phyloP scores from a whole-genome alignment of 2,797 vertebrate genomes.

The Muraenolepis orangiensis region DNA sequence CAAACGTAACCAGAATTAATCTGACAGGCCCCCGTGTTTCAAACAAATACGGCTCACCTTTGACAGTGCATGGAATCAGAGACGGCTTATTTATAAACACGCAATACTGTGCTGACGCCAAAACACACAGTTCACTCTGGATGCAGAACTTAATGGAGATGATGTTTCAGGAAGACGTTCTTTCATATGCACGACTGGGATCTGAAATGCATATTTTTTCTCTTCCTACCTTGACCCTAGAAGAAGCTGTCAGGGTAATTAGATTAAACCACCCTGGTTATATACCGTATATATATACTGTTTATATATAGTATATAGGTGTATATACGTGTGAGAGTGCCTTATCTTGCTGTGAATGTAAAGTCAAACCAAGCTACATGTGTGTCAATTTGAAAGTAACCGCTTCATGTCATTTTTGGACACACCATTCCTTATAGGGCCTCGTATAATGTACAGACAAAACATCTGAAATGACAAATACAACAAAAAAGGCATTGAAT shows the following conservation, averaged over 20 bases:
- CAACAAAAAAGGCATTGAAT: not conserved
- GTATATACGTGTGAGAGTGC: too few relatives aligned
- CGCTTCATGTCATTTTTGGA: too few relatives aligned
- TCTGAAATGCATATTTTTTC: not conserved
- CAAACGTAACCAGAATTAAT: not conserved
- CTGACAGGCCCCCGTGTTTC: not conserved
- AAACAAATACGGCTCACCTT: not conserved
- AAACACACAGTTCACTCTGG: not conserved
- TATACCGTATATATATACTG: not conserved
- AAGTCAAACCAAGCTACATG: not conserved
- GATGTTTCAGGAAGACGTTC: not conserved
- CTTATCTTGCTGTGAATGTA: too few relatives aligned
- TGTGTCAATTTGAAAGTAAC: not conserved
- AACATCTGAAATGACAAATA: not conserved
- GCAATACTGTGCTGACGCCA: not conserved
- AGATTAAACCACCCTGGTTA: not conserved
- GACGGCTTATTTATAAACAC: conserved; percentile 1
- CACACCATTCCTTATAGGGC: not conserved
- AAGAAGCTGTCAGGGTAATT: not conserved
- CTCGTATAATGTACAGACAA: not conserved
- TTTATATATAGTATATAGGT: not conserved
- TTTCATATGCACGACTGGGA: not conserved
- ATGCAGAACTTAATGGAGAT: not conserved
- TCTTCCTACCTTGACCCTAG: not conserved
- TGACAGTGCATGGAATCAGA: not conserved